Evolutionary conservation across 2,113 vertebrate genomes (phyloP), one percentile per base, ranked within the genome.

Genomic region (Octodon degus): DNA sequence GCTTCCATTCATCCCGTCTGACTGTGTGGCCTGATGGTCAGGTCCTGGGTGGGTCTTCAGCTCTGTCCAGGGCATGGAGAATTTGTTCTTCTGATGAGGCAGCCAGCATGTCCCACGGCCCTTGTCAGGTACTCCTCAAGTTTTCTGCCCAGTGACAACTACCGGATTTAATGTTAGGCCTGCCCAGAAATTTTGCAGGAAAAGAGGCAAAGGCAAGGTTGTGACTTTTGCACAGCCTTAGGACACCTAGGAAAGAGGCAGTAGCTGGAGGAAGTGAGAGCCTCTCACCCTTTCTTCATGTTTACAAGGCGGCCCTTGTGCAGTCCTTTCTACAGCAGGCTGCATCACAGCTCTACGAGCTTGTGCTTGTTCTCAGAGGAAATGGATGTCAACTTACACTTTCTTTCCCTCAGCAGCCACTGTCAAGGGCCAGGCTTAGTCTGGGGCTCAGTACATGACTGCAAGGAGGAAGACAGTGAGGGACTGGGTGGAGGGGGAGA

Each of bases 11-110:
- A 1, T 12, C 24, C 13, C 40, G 0, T 53, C 62, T 80, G 65
- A 68, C 24, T 10, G 2, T 6, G 2, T 34, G 2, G n/a, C 5
- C 30, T 58, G 32, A 43, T 47, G 8, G 3, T 0, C 50, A 2
- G 34, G 4, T 58, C 11, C 83, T 16, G 47, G 50, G 34, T 62
- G 0, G 1, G 34, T 34, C 55, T 40, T 32, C 58, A 55, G 67
- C 68, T 81, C 84, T 50, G 20, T 50, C 72, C n/a, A 53, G 32
- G n/a, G 13, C 30, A 8, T 10, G 40, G 68, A 50, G 13, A 92
- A 63, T 12, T 90, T 68, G 58, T 55, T 12, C 81, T 82, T 76
- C 47, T 16, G 6, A n/a, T 20, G 32, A 74, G 30, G 24, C 74
- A 60, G 55, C 20, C 22, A 65, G 13, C 34, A 4, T 22, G 50